Evolutionary conservation across 2,888 invertebrate genomes (phyloP), one percentile per base, ranked within the genome.

Genomic region (Lottia gigantea): DNA sequence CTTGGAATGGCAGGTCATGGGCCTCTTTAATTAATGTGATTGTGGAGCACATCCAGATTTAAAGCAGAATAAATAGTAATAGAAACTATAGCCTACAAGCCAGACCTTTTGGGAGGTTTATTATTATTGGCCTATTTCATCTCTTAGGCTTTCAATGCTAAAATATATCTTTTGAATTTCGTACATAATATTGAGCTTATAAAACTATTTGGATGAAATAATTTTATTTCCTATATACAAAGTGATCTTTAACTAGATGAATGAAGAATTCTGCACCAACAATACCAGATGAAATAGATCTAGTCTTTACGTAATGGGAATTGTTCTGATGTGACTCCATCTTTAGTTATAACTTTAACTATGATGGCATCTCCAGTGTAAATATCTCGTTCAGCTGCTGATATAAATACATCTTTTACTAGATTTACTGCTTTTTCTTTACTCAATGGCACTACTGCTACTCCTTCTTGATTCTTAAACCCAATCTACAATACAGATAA

Each of bases 341-440:
- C 94, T 80, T 94, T 94, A 23, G 96, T 96, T 78, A 98, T 94
- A 74, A 97, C 91, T 81, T 94, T 92, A 78, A 98, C 94, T 73
- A 91, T 90, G 80, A 98, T 93, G 72, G 93, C 93, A 90, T 98
- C 98, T 66, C 98, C 99, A 71, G 98, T 98, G 85, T 96, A 95
- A 84, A 98, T 98, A 88, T 99, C 98, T 85, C 99, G 92, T 88
- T 99, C 99, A 1, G 98, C 95, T 4, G 98, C 98, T 69, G 98
- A 96, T 81, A 96, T 96, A 88, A 99, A 99, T 0, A 95, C 95
- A 90, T 99, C 99, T 85, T 96, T 96, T 62, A 98, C 91, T 46
- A 98, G 91, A 7, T 92, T 91, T 15, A 96, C 88, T 0, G 98
- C 98, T 82, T 93, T 93, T 70, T 96, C 96, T 83, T 92, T 90